phyloP scores from a whole-genome alignment of 2,888 invertebrate genomes.

The Microctonus aethiopoides region DNA sequence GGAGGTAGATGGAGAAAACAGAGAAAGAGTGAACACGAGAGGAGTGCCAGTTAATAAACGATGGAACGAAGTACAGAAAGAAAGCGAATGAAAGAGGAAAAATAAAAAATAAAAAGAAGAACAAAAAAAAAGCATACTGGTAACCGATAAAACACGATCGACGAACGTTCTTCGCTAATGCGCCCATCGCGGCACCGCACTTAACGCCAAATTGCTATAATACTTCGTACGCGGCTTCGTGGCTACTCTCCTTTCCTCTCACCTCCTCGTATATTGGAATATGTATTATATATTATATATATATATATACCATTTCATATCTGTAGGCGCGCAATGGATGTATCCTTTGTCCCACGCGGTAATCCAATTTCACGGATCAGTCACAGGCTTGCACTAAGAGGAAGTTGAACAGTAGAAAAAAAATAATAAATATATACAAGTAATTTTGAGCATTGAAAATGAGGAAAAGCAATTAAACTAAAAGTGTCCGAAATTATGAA shows the following conservation, averaged over 20 bases:
- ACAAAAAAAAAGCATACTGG: slow-evolving; percentile 24
- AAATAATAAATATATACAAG: background rate
- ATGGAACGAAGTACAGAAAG: slow-evolving; percentile 1
- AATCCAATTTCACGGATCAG: slow-evolving; percentile 47
- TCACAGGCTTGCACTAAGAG: slow-evolving; percentile 14
- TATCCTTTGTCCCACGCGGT: slow-evolving; percentile 54
- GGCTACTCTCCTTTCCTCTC: slow-evolving; percentile 28
- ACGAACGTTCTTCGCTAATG: slow-evolving; percentile 35
- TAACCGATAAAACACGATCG: slow-evolving; percentile 37
- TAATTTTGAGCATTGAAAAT: slow-evolving; percentile 31
- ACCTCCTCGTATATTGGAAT: slow-evolving; percentile 9
- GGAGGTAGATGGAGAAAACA: slow-evolving; percentile 8
- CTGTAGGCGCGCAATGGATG: slow-evolving; percentile 37
- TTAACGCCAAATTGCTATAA: slow-evolving; percentile 43
- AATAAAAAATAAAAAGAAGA: too few species aligned
- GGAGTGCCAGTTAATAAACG: background rate
- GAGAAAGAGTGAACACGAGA: slow-evolving; percentile 19
- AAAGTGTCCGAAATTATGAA: background rate
- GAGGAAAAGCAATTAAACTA: slow-evolving; percentile 13
- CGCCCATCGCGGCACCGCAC: slow-evolving; percentile 37
- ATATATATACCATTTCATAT: too few species aligned
- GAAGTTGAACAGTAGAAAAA: background rate
- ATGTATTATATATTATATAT: slow-evolving; percentile 25
- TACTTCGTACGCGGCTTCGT: slow-evolving; percentile 34
- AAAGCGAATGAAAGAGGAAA: slow-evolving; percentile 18